phyloP scores from a whole-genome alignment of 2,113 vertebrate genomes.

The Labrus mixtus region DNA sequence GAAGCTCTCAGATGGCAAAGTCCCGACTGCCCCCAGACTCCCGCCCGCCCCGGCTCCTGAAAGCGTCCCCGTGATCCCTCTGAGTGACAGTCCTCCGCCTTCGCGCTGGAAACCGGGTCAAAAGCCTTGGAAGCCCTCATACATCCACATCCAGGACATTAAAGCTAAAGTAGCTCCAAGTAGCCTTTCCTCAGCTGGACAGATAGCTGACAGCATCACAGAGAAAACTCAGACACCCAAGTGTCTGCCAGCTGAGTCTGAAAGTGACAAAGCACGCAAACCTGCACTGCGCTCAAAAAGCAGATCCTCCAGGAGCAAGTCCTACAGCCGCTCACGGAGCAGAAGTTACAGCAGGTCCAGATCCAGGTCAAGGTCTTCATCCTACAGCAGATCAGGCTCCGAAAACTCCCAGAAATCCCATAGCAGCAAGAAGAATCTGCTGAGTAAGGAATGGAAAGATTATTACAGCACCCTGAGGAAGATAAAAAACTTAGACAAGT shows the following conservation, averaged over 20 bases:
- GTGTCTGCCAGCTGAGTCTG: conserved; percentile 76
- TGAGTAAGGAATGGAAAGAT: conserved; percentile 73
- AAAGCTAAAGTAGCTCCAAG: conserved; percentile 86
- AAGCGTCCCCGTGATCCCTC: conserved; percentile 88
- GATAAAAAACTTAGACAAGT: conserved; percentile 77
- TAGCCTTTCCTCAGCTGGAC: conserved; percentile 74
- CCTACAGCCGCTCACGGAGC: conserved; percentile 89
- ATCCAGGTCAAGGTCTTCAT: conserved; percentile 86
- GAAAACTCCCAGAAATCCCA: conserved; percentile 82
- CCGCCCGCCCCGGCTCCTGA: conserved; percentile 75
- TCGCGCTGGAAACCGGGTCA: conserved; percentile 98
- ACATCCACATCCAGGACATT: conserved; percentile 92
- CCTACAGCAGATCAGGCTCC: conserved; percentile 86
- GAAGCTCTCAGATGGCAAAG: conserved; percentile 79
- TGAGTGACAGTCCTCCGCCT: conserved; percentile 97
- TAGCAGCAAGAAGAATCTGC: conserved; percentile 71
- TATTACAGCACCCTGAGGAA: conserved; percentile 79
- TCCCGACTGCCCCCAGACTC: conserved; percentile 71
- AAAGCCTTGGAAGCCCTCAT: conserved; percentile 98
- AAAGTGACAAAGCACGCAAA: conserved; percentile 81
- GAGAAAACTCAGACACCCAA: conserved; percentile 72
- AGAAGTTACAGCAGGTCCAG: conserved; percentile 86
- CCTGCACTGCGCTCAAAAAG: conserved; percentile 80
- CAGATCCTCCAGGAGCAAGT: conserved; percentile 87
- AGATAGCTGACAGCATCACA: conserved; percentile 56